phyloP scores from a whole-genome alignment of 2,888 invertebrate species.

The Hirtodrosophila cameraria region DNA sequence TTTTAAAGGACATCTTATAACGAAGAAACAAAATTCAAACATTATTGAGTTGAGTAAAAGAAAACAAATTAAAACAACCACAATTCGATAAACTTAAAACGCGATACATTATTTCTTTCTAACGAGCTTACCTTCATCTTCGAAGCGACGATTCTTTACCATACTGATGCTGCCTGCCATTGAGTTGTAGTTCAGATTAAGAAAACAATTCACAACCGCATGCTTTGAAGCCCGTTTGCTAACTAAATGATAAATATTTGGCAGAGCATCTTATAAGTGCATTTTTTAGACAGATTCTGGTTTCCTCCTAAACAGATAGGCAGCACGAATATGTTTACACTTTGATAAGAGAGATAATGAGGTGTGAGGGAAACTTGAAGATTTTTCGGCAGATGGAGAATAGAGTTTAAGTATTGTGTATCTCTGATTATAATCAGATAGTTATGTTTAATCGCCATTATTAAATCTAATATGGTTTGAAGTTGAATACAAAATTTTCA shows the following conservation, averaged over 20 bases:
- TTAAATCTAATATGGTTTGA: too few relatives aligned
- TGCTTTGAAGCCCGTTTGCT: neutral
- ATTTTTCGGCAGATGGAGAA: too few relatives aligned
- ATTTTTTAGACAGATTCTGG: conserved; percentile 1
- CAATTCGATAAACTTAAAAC: too few relatives aligned
- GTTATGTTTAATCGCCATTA: too few relatives aligned
- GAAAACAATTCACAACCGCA: conserved; percentile 13
- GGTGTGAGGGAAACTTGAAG: conserved; percentile 7
- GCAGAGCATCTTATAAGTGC: conserved; percentile 26
- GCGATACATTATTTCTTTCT: too few relatives aligned
- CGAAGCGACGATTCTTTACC: conserved; percentile 82
- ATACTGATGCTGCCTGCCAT: conserved; percentile 40
- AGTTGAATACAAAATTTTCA: too few relatives aligned
- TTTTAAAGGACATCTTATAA: too few relatives aligned
- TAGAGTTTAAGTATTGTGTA: too few relatives aligned
- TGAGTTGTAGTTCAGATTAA: neutral
- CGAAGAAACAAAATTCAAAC: neutral
- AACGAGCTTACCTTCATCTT: conserved; percentile 75
- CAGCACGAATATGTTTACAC: conserved; percentile 3
- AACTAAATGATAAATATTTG: conserved; percentile 22
- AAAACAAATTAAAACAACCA: too few relatives aligned
- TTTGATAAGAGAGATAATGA: conserved; percentile 34
- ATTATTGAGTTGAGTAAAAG: too few relatives aligned
- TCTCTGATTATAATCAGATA: too few relatives aligned
- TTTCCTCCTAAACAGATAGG: neutral